Base-by-base conservation (phyloP, 2,888 invertebrate genomes). In the Horisme vitalbata region DNA sequence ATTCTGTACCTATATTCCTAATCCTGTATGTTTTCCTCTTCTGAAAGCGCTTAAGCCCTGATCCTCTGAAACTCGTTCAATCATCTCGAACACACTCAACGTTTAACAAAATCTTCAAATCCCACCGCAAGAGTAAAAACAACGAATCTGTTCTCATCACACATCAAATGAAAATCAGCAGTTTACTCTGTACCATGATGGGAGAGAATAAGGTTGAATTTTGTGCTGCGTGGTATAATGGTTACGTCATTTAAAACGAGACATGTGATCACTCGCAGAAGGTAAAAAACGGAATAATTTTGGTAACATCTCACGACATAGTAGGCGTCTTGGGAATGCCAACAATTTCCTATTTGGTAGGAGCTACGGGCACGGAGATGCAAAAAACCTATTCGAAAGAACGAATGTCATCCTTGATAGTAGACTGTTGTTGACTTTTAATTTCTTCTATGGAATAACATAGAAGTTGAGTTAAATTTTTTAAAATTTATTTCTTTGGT, bases 231-330 rank as follows among this genome's bases (percentile, higher is more conserved):
- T 11, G 4, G 28, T 27, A 32, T 59, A 65, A 65, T 59, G 45
- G 64, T 69, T 78, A 63, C 60, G 70, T 60, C 64, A 54, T 65
- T 69, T 67, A 48, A 57, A 55, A 56, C 54, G 56, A 61, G 59
- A 60, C 54, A 53, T 58, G 57, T 55, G 66, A 72, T 78, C 67
- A 73, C 75, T 72, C 74, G 28, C 66, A 64, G 63, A 70, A 70
- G 75, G 74, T 75, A 73, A 83, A 50, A 81, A 85, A 79, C 77
- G 75, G 79, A 79, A 83, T 83, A 80, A 83, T 83, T 84, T 79
- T 68, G 72, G 67, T 72, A 75, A 79, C 73, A 77, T 82, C 75
- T 76, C 67, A 70, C 65, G 75, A 77, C 75, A 74, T 71, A 71
- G 76, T 66, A 70, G 75, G 75, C 75, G 75, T 71, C 76, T 75